Conservation (phyloP, 2,113 vertebrate genomes). For the Rhabdomys dilectus region DNA sequence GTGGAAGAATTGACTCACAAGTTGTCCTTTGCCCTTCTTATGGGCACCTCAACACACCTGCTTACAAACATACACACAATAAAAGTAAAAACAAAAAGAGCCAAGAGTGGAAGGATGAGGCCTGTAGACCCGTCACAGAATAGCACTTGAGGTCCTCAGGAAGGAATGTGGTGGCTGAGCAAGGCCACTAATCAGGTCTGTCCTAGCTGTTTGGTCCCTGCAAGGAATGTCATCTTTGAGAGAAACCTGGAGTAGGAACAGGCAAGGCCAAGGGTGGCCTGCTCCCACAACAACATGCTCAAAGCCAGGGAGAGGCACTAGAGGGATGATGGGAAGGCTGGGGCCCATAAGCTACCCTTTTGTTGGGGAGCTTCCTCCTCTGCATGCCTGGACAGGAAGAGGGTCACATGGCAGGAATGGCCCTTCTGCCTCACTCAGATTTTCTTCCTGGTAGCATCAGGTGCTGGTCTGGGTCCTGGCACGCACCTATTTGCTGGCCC, state of each 20-base stretch:
- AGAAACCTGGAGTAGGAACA: conserved; percentile 40
- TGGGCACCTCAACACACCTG: background rate
- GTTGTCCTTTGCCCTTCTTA: background rate
- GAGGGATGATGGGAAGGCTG: background rate
- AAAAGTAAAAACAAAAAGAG: background rate
- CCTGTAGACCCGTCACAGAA: background rate
- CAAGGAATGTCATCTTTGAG: conserved; percentile 4
- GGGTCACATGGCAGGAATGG: background rate
- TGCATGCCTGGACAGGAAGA: background rate
- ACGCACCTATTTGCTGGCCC: conserved; percentile 88
- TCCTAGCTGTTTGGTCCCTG: background rate
- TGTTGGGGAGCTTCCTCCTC: background rate
- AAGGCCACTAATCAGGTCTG: background rate
- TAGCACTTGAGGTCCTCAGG: background rate
- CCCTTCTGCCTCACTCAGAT: background rate
- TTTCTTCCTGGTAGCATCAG: background rate
- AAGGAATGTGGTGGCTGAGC: background rate
- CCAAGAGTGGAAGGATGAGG: background rate
- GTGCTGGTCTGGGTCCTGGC: background rate
- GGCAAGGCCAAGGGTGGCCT: background rate
- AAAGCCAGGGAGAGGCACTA: background rate
- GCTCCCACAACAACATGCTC: background rate
- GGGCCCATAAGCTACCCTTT: background rate
- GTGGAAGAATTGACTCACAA: background rate
- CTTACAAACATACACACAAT: background rate